Percentiles rank a stretch among this genome's conserved stretches.
These are phyloP conservation scores for Vicugna pacos DNA, from an alignment of 2,113 vertebrate genomes.

Conservation along the genomic window DNA sequence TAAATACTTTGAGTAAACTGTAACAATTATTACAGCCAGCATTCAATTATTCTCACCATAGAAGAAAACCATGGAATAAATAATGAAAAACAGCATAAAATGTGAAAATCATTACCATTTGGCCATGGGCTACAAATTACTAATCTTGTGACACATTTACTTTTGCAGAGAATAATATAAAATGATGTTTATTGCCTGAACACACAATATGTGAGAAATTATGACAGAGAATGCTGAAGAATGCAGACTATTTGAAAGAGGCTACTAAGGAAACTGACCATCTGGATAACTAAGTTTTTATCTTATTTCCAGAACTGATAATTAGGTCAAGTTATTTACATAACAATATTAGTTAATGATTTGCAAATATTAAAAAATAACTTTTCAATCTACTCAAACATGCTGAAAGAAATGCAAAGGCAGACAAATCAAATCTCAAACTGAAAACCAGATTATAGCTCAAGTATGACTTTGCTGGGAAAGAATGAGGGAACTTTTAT, in stretches of 20 bases:
- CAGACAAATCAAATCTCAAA: neutral
- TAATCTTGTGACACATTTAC: slow-evolving; percentile 38
- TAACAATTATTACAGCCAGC: neutral
- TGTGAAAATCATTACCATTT: slow-evolving; percentile 32
- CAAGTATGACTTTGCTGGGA: neutral
- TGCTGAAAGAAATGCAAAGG: slow-evolving; percentile 6
- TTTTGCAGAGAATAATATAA: slow-evolving; percentile 33
- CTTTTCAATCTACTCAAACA: neutral
- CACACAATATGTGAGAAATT: neutral
- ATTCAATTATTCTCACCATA: neutral
- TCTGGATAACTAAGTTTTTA: neutral
- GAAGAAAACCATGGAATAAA: neutral
- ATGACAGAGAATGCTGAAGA: neutral
- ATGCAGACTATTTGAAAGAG: neutral
- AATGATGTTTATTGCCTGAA: neutral
- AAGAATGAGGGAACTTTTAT: neutral
- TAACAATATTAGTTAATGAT: neutral
- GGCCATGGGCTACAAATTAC: neutral
- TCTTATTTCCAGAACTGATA: neutral
- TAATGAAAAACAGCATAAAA: slow-evolving; percentile 24
- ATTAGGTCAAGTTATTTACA: neutral
- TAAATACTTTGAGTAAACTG: neutral
- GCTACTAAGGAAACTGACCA: neutral
- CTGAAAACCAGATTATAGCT: neutral
- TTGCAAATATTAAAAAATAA: neutral